Evolutionary conservation across 2,888 invertebrate genomes (phyloP).

Genomic region (Platerodrilus igneus): DNA sequence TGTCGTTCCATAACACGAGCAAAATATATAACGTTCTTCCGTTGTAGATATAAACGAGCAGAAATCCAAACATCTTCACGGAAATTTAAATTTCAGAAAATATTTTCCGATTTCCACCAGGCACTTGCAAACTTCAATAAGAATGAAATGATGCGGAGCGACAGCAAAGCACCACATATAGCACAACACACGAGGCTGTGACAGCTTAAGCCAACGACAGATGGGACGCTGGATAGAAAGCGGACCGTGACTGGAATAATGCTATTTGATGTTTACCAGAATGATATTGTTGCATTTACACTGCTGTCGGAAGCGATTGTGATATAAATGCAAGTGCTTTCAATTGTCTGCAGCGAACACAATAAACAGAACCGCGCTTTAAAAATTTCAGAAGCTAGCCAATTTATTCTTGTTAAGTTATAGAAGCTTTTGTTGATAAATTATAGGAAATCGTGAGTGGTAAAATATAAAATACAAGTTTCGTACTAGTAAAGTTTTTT

Average conservation of each 20-base stretch:
- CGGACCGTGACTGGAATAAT: slow-evolving; percentile 31
- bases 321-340: slow-evolving; percentile 3
- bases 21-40: too few species aligned
- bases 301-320: slow-evolving; percentile 19
- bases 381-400: too few species aligned
- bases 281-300: slow-evolving; percentile 13
- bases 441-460: too few species aligned
- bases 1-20: too few species aligned
- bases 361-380: too few species aligned
- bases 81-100: slow-evolving; percentile 24
- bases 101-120: slow-evolving; percentile 15
- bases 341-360: background rate
- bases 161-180: slow-evolving; percentile 19
- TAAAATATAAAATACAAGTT: too few species aligned
- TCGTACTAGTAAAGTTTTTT: too few species aligned
- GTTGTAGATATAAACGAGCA: slow-evolving; percentile 8
- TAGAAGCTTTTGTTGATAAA: too few species aligned
- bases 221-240: slow-evolving; percentile 32
- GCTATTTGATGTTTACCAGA: slow-evolving; percentile 8
- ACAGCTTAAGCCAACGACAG: slow-evolving; percentile 28
- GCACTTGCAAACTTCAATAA: slow-evolving; percentile 20
- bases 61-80: slow-evolving; percentile 16
- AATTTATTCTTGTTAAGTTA: too few species aligned
- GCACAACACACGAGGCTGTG: slow-evolving; percentile 19
- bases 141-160: slow-evolving; percentile 18